Evolutionary conservation across 2,113 vertebrate species (phyloP).

Genomic region (Cathartes aura): DNA sequence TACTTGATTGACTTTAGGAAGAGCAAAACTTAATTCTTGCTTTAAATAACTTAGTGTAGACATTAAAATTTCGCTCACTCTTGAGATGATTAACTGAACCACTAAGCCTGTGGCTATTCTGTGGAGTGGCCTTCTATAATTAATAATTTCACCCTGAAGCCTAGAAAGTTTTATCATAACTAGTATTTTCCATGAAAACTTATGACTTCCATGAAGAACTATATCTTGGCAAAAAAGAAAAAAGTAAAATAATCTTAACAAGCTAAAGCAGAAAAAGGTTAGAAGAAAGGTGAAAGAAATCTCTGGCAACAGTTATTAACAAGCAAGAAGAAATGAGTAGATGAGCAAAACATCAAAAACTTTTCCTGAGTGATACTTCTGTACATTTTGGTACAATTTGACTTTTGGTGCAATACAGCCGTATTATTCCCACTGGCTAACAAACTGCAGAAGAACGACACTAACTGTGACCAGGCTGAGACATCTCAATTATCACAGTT

Average conservation of each 20-base stretch:
- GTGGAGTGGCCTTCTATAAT: neutral
- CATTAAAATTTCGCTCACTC: neutral
- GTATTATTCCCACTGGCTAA: neutral
- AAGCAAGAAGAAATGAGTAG: neutral
- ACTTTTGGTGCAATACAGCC: neutral
- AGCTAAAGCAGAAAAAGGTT: neutral
- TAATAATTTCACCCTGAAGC: neutral
- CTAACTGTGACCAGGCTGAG: neutral
- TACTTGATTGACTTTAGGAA: neutral
- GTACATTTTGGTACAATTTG: neutral
- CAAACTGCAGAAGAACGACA: neutral
- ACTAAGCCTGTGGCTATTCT: neutral
- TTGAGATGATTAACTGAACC: neutral
- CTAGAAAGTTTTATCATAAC: neutral
- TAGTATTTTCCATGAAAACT: neutral
- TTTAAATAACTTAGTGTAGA: neutral
- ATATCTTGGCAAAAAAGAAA: neutral
- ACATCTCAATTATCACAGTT: neutral
- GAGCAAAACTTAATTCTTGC: neutral
- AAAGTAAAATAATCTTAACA: neutral
- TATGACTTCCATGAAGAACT: neutral
- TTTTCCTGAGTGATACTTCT: neutral
- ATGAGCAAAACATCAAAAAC: neutral
- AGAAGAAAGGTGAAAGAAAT: neutral
- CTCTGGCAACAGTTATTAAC: neutral